These are phyloP conservation scores for Nothobranchius kuhntae DNA, from an alignment of 2,113 vertebrate genomes.

Conservation along the genomic window DNA sequence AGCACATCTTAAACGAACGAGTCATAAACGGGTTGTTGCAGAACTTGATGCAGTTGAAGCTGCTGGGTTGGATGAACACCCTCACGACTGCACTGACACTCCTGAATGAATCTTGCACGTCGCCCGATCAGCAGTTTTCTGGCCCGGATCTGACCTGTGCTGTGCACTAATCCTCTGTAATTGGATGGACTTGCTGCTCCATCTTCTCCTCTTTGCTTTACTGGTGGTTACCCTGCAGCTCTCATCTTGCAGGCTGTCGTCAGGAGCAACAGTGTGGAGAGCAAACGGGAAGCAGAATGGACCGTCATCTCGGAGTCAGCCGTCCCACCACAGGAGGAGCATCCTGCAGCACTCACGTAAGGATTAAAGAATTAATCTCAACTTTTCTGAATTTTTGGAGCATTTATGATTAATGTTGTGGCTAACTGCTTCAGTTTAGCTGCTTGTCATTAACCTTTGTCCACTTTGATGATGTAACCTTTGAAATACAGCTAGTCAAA, in stretches of 20 bases:
- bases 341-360: conserved; percentile 43
- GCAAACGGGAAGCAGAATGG: conserved; percentile 58
- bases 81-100: too few relatives aligned
- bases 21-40: too few relatives aligned
- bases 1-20: too few relatives aligned
- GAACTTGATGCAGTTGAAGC: too few relatives aligned
- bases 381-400: not conserved
- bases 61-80: too few relatives aligned
- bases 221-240: conserved; percentile 24
- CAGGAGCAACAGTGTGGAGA: conserved; percentile 52
- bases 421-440: too few relatives aligned
- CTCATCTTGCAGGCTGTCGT: conserved; percentile 52
- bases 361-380: not conserved
- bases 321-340: conserved; percentile 25
- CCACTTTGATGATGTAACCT: too few relatives aligned
- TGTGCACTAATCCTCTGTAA: conserved; percentile 66
- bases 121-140: conserved; percentile 15
- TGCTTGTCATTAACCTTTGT: too few relatives aligned
- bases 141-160: conserved; percentile 35
- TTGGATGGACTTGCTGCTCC: conserved; percentile 47
- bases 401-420: not conserved
- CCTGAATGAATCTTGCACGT: too few relatives aligned
- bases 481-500: too few relatives aligned
- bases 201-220: conserved; percentile 29
- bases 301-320: conserved; percentile 42